Evolutionary conservation across 2,888 invertebrate species (phyloP), one percentile per base, ranked within the genome.

Genomic region (Hirtodrosophila histrioides): DNA sequence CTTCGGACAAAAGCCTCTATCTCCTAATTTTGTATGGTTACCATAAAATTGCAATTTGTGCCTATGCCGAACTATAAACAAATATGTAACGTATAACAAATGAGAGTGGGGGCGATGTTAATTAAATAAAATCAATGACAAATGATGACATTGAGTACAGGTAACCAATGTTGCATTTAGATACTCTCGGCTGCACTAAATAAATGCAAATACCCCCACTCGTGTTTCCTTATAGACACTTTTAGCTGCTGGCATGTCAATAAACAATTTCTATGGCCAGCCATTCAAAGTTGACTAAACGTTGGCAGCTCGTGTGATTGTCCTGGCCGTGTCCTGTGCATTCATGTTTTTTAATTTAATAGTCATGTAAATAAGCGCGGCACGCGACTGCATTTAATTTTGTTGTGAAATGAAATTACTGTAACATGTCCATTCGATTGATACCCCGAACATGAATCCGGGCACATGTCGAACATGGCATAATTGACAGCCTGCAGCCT

Each of bases 341-440:
- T 86, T 82, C 72, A 82, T 86, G 88, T 86, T 86, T 86, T 82
- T 88, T 84, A 86, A 83, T 82, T 87, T 82, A 87, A 87, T 82
- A 85, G 85, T 82, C 85, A 75, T 85, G 82, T 85, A 83, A 83
- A 81, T 65, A 82, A 64, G 63, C 37, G 5, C 23, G 65, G 68
- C 86, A 84, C 80, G 88, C 83, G 75, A 86, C 53, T 72, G 56
- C 86, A 88, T 86, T 86, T 86, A 74, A 85, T 85, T 84, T 49
- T 67, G 49, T 82, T 88, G 69, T 68, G 75, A 64, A 84, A 80
- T 68, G 58, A 46, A 86, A 81, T 86, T 79, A 77, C 71, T 88
- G 75, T 69, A 77, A 86, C 79, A 79, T 86, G 71, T 74, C 62
- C 68, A 67, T 65, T 66, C 85, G 82, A 85, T 83, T 87, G 88